phyloP scores from a whole-genome alignment of 92 coral and sea anemone species.

The Zoanthus sociatus region DNA sequence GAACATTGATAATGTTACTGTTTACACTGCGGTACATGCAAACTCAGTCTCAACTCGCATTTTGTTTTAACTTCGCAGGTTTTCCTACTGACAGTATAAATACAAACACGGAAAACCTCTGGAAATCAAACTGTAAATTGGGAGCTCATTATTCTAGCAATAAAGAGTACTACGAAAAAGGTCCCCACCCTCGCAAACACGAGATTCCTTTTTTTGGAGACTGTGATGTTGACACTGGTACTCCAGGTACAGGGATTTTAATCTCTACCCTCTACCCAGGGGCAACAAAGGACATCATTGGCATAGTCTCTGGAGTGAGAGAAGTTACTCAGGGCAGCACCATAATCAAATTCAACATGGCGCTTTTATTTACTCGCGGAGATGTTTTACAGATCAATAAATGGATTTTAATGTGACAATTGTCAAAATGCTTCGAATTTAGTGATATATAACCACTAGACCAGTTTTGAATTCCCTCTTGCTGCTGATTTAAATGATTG shows the following conservation, averaged over 20 bases:
- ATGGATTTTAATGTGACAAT: slow-evolving; percentile 16
- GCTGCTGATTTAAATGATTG: too few species aligned
- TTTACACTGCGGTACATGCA: too few species aligned
- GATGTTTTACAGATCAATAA: slow-evolving; percentile 25
- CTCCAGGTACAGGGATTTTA: slow-evolving; percentile 33
- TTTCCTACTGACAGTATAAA: not conserved
- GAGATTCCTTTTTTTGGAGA: slow-evolving; percentile 23
- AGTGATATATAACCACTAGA: not conserved
- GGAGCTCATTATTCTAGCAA: slow-evolving; percentile 33
- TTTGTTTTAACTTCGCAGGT: not conserved
- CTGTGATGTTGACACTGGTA: slow-evolving; percentile 38
- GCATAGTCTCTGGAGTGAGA: slow-evolving; percentile 19
- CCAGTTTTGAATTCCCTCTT: too few species aligned
- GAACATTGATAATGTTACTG: too few species aligned
- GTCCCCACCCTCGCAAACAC: slow-evolving; percentile 40
- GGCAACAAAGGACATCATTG: slow-evolving; percentile 17
- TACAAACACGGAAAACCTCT: not conserved
- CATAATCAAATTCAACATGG: slow-evolving; percentile 18
- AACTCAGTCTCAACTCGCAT: too few species aligned
- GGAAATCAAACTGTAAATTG: slow-evolving; percentile 10
- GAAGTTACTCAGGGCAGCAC: not conserved
- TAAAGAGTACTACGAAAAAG: slow-evolving; percentile 12
- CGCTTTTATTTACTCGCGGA: slow-evolving; percentile 15
- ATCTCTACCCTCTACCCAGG: not conserved
- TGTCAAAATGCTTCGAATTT: not conserved